phyloP scores from a whole-genome alignment of 2,113 vertebrate genomes.

The Bostrychus sinensis region DNA sequence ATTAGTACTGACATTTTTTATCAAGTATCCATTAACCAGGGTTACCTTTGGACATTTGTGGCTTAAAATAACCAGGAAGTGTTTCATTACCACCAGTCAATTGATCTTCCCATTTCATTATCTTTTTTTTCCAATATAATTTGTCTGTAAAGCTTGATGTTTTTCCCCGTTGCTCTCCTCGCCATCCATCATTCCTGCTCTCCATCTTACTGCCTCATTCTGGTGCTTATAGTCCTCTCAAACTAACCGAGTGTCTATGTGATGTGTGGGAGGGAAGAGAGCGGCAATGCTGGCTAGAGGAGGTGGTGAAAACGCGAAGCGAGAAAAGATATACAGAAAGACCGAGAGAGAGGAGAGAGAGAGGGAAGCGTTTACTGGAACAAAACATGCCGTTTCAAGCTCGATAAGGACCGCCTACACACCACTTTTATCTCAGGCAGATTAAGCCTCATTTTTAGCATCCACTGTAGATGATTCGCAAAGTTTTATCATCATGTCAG shows the following conservation, averaged over 20 bases:
- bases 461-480: conserved; percentile 8
- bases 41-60: neutral
- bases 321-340: conserved; percentile 14
- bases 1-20: too few species aligned
- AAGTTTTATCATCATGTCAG: neutral
- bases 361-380: conserved; percentile 61
- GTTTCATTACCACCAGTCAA: neutral
- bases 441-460: conserved; percentile 38
- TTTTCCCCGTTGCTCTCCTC: conserved; percentile 17
- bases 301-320: conserved; percentile 56
- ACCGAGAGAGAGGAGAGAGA: conserved; percentile 13
- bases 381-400: conserved; percentile 65
- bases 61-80: conserved; percentile 16
- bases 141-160: conserved; percentile 17
- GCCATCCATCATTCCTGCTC: conserved; percentile 17
- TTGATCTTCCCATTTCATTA: conserved; percentile 6
- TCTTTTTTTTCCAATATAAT: conserved; percentile 10
- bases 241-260: conserved; percentile 45
- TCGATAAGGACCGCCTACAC: conserved; percentile 67
- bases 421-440: conserved; percentile 46
- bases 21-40: too few species aligned
- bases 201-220: conserved; percentile 21
- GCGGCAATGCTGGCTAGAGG: conserved; percentile 56
- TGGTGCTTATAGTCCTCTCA: conserved; percentile 52
- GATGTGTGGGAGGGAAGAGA: conserved; percentile 61